These are phyloP conservation scores for Cercopithecus mona DNA, from an alignment of 2,113 vertebrate genomes.

Conservation along the genomic window DNA sequence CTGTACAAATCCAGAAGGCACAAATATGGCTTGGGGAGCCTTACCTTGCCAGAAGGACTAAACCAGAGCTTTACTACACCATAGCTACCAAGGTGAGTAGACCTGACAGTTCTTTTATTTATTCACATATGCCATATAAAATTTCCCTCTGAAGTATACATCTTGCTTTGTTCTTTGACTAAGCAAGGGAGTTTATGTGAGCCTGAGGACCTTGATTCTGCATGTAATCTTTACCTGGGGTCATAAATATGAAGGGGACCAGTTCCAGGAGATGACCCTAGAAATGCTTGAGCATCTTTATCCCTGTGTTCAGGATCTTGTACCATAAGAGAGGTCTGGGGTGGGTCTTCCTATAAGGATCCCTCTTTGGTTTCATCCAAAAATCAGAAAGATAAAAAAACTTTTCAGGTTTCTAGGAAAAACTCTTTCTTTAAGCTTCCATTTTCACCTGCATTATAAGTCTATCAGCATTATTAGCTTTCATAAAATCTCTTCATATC, in stretches of 20 bases:
- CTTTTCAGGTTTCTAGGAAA: neutral
- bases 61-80: neutral
- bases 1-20: neutral
- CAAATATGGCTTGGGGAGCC: neutral
- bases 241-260: no score
- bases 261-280: no score
- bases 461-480: no score
- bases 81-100: neutral
- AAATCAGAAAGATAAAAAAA: neutral
- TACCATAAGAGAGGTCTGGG: neutral
- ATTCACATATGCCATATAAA: fast-evolving
- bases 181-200: neutral
- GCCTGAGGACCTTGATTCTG: no score
- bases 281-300: no score
- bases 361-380: neutral
- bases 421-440: neutral
- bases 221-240: no score
- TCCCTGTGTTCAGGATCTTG: neutral
- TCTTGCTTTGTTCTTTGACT: neutral
- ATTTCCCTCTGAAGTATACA: neutral
- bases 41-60: neutral
- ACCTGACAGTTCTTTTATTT: neutral
- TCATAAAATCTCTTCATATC: neutral
- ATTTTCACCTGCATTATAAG: neutral
- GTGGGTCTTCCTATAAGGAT: neutral